Evolutionary conservation across 2,113 vertebrate species (phyloP).

Genomic region (Hydrolagus affinis): DNA sequence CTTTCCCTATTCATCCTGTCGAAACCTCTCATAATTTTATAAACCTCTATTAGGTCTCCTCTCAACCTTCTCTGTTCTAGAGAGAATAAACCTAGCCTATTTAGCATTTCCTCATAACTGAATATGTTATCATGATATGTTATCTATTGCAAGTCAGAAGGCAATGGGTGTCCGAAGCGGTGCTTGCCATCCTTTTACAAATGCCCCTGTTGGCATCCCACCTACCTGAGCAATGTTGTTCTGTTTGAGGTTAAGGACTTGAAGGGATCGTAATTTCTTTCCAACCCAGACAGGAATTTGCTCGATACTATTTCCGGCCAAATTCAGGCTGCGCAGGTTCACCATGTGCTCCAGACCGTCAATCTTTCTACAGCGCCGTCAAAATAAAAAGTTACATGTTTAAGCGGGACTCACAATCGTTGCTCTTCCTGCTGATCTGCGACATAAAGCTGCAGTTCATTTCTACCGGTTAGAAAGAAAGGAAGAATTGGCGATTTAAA

Average conservation of each 20-base stretch:
- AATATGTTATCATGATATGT: no score
- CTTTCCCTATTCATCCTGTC: no score
- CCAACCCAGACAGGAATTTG: slow-evolving; percentile 69
- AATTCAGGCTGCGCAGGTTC: slow-evolving; percentile 66
- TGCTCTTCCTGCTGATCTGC: background rate
- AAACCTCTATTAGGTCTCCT: no score
- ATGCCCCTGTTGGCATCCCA: slow-evolving; percentile 11
- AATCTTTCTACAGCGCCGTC: slow-evolving; percentile 62
- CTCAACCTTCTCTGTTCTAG: no score
- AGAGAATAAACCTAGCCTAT: no score
- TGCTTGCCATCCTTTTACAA: no score
- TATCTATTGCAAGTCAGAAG: no score
- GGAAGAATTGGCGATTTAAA: no score
- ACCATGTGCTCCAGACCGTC: slow-evolving; percentile 74
- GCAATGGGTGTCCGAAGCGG: no score
- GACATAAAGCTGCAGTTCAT: background rate
- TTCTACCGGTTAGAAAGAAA: no score
- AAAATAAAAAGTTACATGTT: slow-evolving; percentile 14
- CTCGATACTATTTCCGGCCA: slow-evolving; percentile 71
- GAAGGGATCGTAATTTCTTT: slow-evolving; percentile 65
- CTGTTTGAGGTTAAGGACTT: slow-evolving; percentile 55
- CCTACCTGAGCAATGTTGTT: slow-evolving; percentile 72
- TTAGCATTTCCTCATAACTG: no score
- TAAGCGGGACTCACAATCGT: background rate
- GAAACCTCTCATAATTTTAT: no score